A percentile compares a stretch with the other conserved stretches of the same genome.
phyloP scores from a whole-genome alignment of 2,888 invertebrate species.

The Mellilla xanthometata region DNA sequence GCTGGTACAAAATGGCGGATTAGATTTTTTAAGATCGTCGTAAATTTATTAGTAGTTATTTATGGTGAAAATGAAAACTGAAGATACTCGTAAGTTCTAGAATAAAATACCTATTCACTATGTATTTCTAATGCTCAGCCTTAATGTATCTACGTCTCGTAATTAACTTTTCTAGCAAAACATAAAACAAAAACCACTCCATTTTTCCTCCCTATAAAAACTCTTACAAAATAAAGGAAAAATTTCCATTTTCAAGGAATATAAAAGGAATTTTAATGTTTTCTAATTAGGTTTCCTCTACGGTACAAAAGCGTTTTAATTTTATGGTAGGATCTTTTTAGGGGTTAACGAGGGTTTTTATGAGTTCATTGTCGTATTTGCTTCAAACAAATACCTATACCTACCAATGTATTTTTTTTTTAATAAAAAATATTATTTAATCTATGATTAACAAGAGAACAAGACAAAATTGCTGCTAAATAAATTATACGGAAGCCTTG shows the following conservation, averaged over 20 bases:
- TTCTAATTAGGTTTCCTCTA: slow-evolving; percentile 28
- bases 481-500: no score
- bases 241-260: slow-evolving; percentile 11
- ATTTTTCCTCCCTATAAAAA: slow-evolving; percentile 23
- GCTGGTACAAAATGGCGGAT: no score
- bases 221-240: slow-evolving; percentile 23
- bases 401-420: no score
- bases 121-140: no score
- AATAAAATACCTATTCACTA: no score
- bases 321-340: slow-evolving; percentile 13
- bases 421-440: no score
- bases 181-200: slow-evolving; percentile 24
- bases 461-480: no score
- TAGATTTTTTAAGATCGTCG: no score
- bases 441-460: no score
- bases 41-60: no score
- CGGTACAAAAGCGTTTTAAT: slow-evolving; percentile 21
- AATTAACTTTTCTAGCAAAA: slow-evolving; percentile 28
- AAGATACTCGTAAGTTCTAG: no score
- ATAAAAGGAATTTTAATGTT: slow-evolving; percentile 28
- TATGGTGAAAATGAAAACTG: no score
- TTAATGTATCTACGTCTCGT: slow-evolving; percentile 9
- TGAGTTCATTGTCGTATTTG: neutral
- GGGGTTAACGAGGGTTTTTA: slow-evolving; percentile 9
- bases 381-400: neutral